Conservation (phyloP, 2,797 vertebrate genomes). For the Karalla daura region DNA sequence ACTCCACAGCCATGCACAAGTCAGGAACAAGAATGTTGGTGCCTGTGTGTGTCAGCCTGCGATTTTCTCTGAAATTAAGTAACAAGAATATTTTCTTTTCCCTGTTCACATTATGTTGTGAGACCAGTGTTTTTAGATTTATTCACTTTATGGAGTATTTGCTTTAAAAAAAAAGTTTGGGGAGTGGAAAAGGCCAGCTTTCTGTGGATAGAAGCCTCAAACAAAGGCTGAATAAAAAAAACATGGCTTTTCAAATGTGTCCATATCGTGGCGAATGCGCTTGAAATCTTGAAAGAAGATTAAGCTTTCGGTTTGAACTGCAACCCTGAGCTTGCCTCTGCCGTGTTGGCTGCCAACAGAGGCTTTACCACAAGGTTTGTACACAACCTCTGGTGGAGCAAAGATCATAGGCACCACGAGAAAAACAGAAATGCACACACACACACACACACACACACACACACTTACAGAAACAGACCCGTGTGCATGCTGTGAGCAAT, state of each 20-base stretch:
- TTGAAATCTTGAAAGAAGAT: conserved; percentile 23
- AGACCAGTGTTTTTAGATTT: neutral
- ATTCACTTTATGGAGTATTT: conserved; percentile 4
- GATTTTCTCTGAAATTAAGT: neutral
- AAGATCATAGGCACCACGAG: conserved; percentile 53
- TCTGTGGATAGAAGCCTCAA: neutral
- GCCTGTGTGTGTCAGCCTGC: neutral
- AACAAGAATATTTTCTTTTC: neutral
- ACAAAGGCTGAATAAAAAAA: neutral
- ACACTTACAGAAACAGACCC: conserved; percentile 8
- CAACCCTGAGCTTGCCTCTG: conserved; percentile 23
- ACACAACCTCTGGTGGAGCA: conserved; percentile 34
- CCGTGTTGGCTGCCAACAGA: conserved; percentile 11
- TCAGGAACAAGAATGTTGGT: no score
- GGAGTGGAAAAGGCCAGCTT: neutral
- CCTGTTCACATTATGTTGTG: neutral
- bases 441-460: neutral
- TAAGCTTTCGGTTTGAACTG: conserved; percentile 46
- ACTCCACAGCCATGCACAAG: neutral
- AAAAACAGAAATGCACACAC: no score
- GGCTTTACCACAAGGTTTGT: conserved; percentile 33
- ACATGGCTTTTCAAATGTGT: neutral
- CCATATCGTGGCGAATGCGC: conserved; percentile 10
- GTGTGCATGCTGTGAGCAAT: conserved; percentile 52
- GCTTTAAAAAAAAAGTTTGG: neutral